Evolutionary conservation across 2,113 vertebrate species (phyloP).

Genomic region (Oriolus oriolus): DNA sequence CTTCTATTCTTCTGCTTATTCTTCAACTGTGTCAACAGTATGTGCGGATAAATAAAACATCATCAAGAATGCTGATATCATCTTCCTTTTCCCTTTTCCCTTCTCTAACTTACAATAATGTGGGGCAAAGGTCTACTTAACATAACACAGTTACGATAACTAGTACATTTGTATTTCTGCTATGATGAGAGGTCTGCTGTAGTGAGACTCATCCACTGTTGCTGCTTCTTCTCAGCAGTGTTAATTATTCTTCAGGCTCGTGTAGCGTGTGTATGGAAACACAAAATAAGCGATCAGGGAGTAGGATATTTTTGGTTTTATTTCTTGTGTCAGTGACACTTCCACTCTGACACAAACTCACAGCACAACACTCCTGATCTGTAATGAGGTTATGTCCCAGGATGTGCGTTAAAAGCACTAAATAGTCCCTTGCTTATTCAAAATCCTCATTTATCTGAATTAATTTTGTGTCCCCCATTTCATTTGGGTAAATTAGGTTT

Average conservation of each 20-base stretch:
- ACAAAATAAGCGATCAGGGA: constrained; percentile 56
- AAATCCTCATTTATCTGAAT: constrained; percentile 66
- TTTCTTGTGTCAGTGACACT: constrained; percentile 60
- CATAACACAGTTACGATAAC: constrained; percentile 52
- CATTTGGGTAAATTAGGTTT: constrained; percentile 61
- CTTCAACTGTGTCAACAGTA: constrained; percentile 16
- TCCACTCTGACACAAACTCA: constrained; percentile 58
- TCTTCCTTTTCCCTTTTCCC: constrained; percentile 47
- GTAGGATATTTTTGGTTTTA: constrained; percentile 51
- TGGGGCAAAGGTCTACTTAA: constrained; percentile 62
- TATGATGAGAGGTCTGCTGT: constrained; percentile 60
- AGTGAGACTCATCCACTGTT: constrained; percentile 53
- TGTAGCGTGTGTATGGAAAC: constrained; percentile 41
- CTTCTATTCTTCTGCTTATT: constrained; percentile 8
- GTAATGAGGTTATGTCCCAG: constrained; percentile 63
- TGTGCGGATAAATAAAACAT: constrained; percentile 25
- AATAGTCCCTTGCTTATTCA: constrained; percentile 59
- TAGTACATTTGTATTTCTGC: constrained; percentile 61
- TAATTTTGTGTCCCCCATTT: constrained; percentile 60
- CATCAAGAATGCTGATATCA: constrained; percentile 49
- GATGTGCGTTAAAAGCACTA: constrained; percentile 55
- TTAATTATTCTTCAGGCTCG: constrained; percentile 67
- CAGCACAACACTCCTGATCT: constrained; percentile 38
- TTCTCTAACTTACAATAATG: constrained; percentile 55
- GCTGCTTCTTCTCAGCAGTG: constrained; percentile 44